Conservation (phyloP, 2,113 vertebrate genomes). For the Sminthopsis crassicaudata region DNA sequence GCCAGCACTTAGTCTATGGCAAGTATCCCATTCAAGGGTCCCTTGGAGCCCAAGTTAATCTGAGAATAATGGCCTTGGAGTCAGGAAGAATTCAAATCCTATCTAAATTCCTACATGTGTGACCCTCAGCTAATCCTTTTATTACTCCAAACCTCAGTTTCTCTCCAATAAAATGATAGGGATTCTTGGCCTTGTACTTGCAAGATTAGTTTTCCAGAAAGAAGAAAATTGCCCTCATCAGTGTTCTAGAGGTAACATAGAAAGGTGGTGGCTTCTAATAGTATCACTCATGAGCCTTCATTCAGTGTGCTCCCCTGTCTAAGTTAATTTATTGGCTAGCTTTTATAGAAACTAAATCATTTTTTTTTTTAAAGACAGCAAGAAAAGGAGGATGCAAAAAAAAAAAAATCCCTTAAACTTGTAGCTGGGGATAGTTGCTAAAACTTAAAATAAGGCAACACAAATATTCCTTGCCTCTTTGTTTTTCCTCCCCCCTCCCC, state of each 20-base stretch:
- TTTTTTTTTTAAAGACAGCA: background rate
- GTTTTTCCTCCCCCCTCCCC: background rate
- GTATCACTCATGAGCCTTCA: background rate
- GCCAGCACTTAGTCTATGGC: background rate
- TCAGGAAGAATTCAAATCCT: background rate
- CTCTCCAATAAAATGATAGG: background rate
- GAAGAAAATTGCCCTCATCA: background rate
- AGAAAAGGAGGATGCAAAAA: background rate
- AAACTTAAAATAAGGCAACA: background rate
- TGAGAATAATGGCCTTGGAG: background rate
- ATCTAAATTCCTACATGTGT: background rate
- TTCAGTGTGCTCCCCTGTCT: background rate
- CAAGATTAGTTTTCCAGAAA: background rate
- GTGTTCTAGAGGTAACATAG: background rate
- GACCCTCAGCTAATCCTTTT: background rate
- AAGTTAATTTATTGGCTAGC: background rate
- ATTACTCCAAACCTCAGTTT: background rate
- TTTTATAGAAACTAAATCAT: background rate
- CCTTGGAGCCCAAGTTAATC: background rate
- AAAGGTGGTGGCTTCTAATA: background rate
- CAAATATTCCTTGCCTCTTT: background rate
- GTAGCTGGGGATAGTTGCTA: background rate
- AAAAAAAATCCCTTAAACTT: background rate
- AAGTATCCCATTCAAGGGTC: background rate
- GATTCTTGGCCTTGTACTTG: background rate